Percentiles rank a stretch among this genome's conserved stretches.
Evolutionary conservation across 92 coral and sea anemone species (phyloP).

Genomic region (Hydrozoanthus gracilis): DNA sequence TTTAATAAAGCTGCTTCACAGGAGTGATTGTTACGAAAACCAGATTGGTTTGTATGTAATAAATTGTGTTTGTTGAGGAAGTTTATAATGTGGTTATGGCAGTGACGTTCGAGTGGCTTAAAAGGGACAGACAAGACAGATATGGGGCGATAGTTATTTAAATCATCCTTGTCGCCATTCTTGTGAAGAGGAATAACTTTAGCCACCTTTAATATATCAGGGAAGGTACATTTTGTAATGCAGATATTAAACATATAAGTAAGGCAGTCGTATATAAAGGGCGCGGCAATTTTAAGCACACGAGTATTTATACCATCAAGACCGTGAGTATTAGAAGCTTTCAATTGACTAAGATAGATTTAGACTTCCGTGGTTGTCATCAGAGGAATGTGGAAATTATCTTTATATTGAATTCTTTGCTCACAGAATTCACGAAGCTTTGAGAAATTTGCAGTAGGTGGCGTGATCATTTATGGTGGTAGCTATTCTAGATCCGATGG

Average conservation of each 20-base stretch:
- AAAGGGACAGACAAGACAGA: conserved; percentile 8
- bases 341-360: not conserved
- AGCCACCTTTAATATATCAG: not conserved
- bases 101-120: conserved; percentile 8
- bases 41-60: no score
- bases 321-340: not conserved
- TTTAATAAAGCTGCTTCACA: conserved; percentile 35
- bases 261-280: not conserved
- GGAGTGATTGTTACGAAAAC: conserved; percentile 33
- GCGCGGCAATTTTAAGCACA: not conserved
- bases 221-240: not conserved
- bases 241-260: not conserved
- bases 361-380: conserved; percentile 12
- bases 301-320: not conserved
- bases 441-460: conserved; percentile 3
- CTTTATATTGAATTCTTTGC: conserved; percentile 17
- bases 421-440: conserved; percentile 14
- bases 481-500: not conserved
- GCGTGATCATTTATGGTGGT: conserved; percentile 1
- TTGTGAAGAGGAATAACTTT: not conserved
- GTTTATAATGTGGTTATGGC: not conserved
- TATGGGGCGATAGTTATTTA: not conserved
- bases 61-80: conserved; percentile 31
- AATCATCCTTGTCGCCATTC: not conserved
- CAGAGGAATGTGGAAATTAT: conserved; percentile 19